Percentiles rank a stretch among this genome's conserved stretches.
Conservation (phyloP, 2,888 invertebrate species). For the Platycheirus rosarum region DNA sequence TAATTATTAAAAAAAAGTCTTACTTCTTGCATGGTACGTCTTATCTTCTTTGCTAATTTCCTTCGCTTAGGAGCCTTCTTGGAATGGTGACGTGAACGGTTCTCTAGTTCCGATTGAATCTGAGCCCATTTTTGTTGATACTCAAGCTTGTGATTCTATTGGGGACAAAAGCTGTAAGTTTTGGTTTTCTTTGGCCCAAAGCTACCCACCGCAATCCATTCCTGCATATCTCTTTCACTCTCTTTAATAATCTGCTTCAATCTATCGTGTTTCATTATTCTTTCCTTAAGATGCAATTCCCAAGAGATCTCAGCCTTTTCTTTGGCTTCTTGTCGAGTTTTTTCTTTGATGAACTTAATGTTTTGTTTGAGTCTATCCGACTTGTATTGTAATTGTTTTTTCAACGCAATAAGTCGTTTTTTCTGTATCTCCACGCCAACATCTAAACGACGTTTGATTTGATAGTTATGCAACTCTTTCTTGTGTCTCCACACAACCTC, state of each 20-base stretch:
- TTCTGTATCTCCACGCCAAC: conserved; percentile 78
- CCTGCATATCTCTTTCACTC: conserved; percentile 70
- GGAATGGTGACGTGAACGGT: conserved; percentile 40
- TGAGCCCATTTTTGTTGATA: conserved; percentile 76
- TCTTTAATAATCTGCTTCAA: conserved; percentile 73
- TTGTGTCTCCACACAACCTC: conserved; percentile 76
- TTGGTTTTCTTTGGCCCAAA: not conserved
- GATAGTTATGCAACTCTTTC: conserved; percentile 77
- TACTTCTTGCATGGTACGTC: conserved; percentile 36
- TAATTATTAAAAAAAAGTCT: conserved; percentile 45
- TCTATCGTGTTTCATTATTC: conserved; percentile 77
- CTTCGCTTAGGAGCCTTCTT: conserved; percentile 36
- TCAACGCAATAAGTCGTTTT: conserved; percentile 79
- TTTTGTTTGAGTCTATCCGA: conserved; percentile 78
- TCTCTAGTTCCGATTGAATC: conserved; percentile 76
- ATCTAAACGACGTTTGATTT: conserved; percentile 76
- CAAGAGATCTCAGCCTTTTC: conserved; percentile 78
- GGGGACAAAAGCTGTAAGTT: not conserved
- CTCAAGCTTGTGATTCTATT: conserved; percentile 73
- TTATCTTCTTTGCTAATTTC: not conserved
- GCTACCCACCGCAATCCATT: conserved; percentile 76
- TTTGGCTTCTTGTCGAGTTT: conserved; percentile 38
- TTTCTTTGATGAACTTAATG: conserved; percentile 74
- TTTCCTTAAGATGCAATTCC: conserved; percentile 78
- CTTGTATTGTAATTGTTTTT: conserved; percentile 79